These are phyloP conservation scores for Sebastes kiyomatsui DNA, from an alignment of 2,797 vertebrate species.

Conservation along the genomic window DNA sequence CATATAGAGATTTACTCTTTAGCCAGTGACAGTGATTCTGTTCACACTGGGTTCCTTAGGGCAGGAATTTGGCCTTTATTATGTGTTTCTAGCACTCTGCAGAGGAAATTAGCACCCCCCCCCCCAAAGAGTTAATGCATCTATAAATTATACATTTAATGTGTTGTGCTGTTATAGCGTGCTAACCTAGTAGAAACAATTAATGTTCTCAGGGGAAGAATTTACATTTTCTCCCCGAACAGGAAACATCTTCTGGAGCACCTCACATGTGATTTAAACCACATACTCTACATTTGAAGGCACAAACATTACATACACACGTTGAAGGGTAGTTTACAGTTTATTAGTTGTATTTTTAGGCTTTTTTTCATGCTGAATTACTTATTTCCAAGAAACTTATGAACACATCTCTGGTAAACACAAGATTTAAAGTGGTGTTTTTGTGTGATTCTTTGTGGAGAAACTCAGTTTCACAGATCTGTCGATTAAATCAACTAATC, in stretches of 20 bases:
- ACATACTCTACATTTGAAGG: background rate
- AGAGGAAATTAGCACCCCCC: background rate
- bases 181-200: constrained; percentile 8
- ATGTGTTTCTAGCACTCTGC: background rate
- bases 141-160: background rate
- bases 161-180: background rate
- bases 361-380: no score
- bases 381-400: no score
- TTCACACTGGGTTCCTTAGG: background rate
- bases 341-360: background rate
- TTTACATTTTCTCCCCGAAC: background rate
- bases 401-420: no score
- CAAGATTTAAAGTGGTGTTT: no score
- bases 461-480: no score
- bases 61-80: background rate
- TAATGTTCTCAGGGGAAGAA: background rate
- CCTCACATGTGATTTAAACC: background rate
- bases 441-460: no score
- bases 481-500: no score
- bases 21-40: background rate
- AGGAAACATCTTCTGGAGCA: background rate
- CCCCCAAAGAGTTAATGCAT: background rate
- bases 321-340: background rate
- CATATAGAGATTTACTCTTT: background rate
- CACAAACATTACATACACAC: background rate